Base-by-base conservation (phyloP, 1,140 invertebrate genomes). In the fruit fly (Drosophila melanogaster) region DNA sequence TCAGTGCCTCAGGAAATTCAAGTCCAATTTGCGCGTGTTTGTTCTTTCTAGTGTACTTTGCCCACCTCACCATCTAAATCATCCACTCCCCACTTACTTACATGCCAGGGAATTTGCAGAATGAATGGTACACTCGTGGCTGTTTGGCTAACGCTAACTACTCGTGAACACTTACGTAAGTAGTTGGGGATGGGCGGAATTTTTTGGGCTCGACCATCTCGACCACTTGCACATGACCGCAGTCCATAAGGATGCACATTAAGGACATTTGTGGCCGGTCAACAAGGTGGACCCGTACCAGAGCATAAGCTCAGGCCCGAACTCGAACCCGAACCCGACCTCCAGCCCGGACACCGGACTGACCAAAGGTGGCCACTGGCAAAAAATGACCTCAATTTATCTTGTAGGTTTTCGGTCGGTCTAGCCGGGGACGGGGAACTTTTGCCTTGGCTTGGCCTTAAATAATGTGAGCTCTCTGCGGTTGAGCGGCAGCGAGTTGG, bases 321-420 rank as follows among this genome's bases (percentile, higher is more conserved):
- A 38, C 51, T 40, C 17, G 54, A 67, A n/a, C 57, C 12, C 22
- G 46, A 56, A 60, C 43, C 24, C 22, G 22, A 40, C 50, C 57
- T 40, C 41, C 62, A 73, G 72, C 80, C 70, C 35, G 61, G 66
- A 85, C 73, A 74, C 50, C 59, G 64, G 65, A 47, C 49, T 66
- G 81, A 64, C 83, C 83, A 76, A 86, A 86, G 79, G 65, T 81
- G 74, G 57, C 58, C 71, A 70, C 46, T 73, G 47, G 44, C 76
- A 83, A 89, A 87, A 91, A 91, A 90, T 91, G 81, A 91, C 90
- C 86, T 80, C 86, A 91, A 91, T 91, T 91, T 91, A 91, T 91
- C 90, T 91, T 91, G 71, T 77, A 70, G 55, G 62, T 66, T 76
- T 76, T 57, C 40, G 64, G 46, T 75, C 35, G 65, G 22, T 43